Evolutionary conservation across 1,140 invertebrate species (phyloP), one percentile per base, ranked within the genome.

Genomic region (Acarapis woodi): DNA sequence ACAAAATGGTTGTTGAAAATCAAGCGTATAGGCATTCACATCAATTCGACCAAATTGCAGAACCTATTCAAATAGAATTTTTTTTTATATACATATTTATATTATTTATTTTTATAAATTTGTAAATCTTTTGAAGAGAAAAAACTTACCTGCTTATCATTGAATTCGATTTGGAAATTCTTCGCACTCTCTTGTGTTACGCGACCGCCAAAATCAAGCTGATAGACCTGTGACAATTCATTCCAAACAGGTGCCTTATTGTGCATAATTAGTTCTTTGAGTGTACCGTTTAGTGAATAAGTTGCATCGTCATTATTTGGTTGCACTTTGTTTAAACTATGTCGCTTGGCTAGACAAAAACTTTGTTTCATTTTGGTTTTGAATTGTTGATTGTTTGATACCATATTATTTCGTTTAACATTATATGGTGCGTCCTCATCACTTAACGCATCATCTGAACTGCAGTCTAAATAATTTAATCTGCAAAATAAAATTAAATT

Each of bases 241-340:
- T 97, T 97, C 90, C 90, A 97, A 67, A 97, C 78, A 3, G 90
- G 90, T 25, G 87, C 85, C 57, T 96, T 96, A 56, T 97, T 97
- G 53, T 93, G 78, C 78, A 96, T 85, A 14, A 85, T 68, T 52
- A 93, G 79, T 54, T 87, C 74, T 19, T 68, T 41, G 5, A 26
- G 24, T 16, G 32, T 38, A 35, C 15, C 37, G 42, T 38, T 30
- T 41, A 29, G 42, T 4, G 14, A 9, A 20, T 28, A n/a, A 9
- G 18, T 15, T 24, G 4, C 14, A 12, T 15, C n/a, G 4, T 26
- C 15, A 19, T 16, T 33, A 18, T 35, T 24, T 9, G 38, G 38
- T 34, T 34, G 22, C 12, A 40, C 24, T 9, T 32, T 8, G n/a
- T n/a, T n/a, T n/a, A n/a, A n/a, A n/a, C n/a, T n/a, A n/a, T n/a